These are phyloP conservation scores for Anabas testudineus DNA, from an alignment of 2,797 vertebrate genomes.

Conservation along the genomic window DNA sequence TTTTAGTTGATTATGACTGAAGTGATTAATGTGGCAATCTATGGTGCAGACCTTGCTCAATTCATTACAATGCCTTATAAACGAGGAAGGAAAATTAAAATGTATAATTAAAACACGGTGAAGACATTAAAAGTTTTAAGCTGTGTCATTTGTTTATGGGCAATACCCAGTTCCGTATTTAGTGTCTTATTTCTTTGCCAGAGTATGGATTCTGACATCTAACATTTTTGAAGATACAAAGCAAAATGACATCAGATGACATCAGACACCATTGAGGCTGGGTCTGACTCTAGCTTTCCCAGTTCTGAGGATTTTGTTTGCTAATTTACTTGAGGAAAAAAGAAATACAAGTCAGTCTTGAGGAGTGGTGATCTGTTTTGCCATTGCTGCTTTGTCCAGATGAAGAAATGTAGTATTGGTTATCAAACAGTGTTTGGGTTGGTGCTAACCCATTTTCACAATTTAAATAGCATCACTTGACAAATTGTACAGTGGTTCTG, in stretches of 20 bases:
- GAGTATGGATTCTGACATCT: background rate
- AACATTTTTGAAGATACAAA: background rate
- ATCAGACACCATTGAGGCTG: background rate
- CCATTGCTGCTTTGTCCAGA: no score
- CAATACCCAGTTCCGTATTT: conserved; percentile 17
- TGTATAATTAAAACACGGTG: conserved; percentile 59
- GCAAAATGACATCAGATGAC: background rate
- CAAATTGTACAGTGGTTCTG: no score
- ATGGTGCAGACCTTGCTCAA: conserved; percentile 52
- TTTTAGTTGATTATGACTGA: conserved; percentile 62
- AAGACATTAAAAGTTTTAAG: conserved; percentile 43
- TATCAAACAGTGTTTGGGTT: no score
- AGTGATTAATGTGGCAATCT: conserved; percentile 75
- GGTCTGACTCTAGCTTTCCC: background rate
- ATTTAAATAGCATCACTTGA: no score
- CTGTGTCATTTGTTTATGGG: conserved; percentile 45
- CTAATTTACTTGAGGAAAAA: no score
- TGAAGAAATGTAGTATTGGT: no score
- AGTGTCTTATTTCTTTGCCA: background rate
- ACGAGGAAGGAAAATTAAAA: conserved; percentile 61
- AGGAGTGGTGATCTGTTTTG: no score
- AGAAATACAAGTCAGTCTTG: background rate
- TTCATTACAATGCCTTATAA: conserved; percentile 59
- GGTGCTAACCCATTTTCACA: no score
- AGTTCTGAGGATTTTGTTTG: background rate